A percentile compares a stretch with the other conserved stretches of the same genome.
Conservation (phyloP, 1,140 invertebrate genomes). For the Drosophila rhopaloa region DNA sequence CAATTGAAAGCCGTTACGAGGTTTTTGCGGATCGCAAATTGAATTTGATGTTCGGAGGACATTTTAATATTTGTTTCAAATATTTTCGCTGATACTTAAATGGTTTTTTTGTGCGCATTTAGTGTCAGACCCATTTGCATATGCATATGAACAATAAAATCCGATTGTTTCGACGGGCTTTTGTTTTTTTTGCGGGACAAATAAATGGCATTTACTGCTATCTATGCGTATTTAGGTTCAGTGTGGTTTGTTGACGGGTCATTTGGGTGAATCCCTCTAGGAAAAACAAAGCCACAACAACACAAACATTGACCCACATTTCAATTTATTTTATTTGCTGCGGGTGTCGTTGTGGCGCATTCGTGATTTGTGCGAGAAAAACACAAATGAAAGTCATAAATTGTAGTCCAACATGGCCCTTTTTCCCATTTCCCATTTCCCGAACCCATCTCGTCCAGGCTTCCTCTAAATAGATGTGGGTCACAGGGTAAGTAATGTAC, state of each 20-base stretch:
- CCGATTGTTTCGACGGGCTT: conserved; percentile 57
- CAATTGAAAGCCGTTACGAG: conserved; percentile 46
- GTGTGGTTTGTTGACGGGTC: conserved; percentile 28
- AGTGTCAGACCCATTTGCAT: conserved; percentile 27
- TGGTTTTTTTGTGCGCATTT: conserved; percentile 52
- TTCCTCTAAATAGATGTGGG: conserved; percentile 30
- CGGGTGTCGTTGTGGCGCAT: conserved; percentile 48
- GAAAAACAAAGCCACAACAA: conserved; percentile 47
- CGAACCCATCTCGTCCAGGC: background rate
- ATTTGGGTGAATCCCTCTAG: conserved; percentile 38
- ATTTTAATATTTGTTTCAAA: conserved; percentile 64
- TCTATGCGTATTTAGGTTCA: conserved; percentile 29
- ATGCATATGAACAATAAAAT: conserved; percentile 32
- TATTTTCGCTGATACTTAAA: conserved; percentile 63
- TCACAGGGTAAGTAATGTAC: conserved; percentile 49
- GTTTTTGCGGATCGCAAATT: conserved; percentile 57
- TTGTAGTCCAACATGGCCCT: conserved; percentile 38
- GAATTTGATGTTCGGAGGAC: conserved; percentile 47
- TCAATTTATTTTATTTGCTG: conserved; percentile 52
- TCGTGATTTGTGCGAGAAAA: conserved; percentile 55
- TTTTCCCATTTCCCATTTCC: conserved; percentile 7
- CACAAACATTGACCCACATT: conserved; percentile 69
- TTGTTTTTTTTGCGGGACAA: conserved; percentile 26
- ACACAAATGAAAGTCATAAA: conserved; percentile 74
- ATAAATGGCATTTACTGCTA: conserved; percentile 50